phyloP scores from a whole-genome alignment of 2,113 vertebrate species.

The Mus spicilegus region DNA sequence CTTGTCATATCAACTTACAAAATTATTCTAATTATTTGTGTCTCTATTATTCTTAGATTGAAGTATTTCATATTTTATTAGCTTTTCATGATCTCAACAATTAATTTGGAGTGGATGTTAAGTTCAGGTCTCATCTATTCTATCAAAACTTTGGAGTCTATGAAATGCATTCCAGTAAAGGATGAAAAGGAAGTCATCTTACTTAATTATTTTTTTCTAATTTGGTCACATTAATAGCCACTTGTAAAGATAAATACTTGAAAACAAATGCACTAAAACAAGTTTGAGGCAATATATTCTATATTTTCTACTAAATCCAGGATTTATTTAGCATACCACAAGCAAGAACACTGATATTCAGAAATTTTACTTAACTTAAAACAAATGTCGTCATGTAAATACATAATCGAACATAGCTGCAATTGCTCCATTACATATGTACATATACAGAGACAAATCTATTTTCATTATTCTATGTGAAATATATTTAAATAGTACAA shows the following conservation, averaged over 20 bases:
- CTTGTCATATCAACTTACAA: not conserved
- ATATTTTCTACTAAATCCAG: not conserved
- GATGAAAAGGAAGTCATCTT: constrained; percentile 15
- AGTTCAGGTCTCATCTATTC: not conserved
- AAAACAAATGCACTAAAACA: not conserved
- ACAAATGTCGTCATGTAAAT: not conserved
- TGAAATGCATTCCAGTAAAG: not conserved
- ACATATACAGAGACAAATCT: not conserved
- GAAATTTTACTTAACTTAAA: not conserved
- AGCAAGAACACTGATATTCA: not conserved
- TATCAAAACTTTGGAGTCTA: not conserved
- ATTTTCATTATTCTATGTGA: not conserved
- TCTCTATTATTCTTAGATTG: constrained; percentile 2
- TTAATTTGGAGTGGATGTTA: not conserved
- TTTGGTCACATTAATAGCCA: not conserved
- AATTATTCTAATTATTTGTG: not conserved
- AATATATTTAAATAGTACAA: not conserved
- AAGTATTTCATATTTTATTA: not conserved
- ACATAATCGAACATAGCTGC: not conserved
- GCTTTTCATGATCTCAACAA: not conserved
- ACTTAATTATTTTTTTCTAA: constrained; percentile 17
- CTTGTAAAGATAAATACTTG: not conserved
- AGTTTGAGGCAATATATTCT: not conserved
- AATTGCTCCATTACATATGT: not conserved
- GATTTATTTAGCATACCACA: not conserved